These are phyloP conservation scores for Cremastinae sp. DNA, from an alignment of 2,888 invertebrate genomes.

Conservation along the genomic window DNA sequence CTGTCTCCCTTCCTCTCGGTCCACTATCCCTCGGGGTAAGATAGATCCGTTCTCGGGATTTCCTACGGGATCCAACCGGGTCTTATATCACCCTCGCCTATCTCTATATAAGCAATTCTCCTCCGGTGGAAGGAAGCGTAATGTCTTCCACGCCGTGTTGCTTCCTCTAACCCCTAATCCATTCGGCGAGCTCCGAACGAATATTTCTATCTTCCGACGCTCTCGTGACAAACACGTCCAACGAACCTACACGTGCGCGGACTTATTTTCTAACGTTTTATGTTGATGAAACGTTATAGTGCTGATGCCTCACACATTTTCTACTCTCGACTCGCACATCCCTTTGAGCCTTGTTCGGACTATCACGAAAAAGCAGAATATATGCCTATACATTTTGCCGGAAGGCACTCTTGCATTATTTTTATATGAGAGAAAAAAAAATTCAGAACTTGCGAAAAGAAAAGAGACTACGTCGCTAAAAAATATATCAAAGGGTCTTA, in stretches of 20 bases:
- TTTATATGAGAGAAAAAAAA: no score
- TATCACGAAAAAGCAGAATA: no score
- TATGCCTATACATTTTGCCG: no score
- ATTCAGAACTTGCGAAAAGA: no score
- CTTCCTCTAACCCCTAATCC: constrained; percentile 49
- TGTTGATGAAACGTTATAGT: constrained; percentile 67
- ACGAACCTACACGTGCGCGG: neutral
- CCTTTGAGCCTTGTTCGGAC: constrained; percentile 40
- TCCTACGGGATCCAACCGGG: constrained; percentile 79
- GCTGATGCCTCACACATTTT: constrained; percentile 46
- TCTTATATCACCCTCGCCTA: constrained; percentile 80
- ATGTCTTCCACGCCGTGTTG: constrained; percentile 58
- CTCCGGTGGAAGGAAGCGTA: constrained; percentile 35
- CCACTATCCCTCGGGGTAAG: constrained; percentile 79
- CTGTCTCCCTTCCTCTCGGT: constrained; percentile 60
- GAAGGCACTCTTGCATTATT: constrained; percentile 33
- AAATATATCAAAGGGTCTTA: neutral
- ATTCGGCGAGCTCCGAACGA: constrained; percentile 49
- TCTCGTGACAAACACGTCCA: constrained; percentile 46
- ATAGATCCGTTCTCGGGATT: constrained; percentile 80
- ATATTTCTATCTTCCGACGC: constrained; percentile 39
- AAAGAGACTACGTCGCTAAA: no score
- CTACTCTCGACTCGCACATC: constrained; percentile 9
- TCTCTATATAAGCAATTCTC: constrained; percentile 78
- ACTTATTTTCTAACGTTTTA: constrained; percentile 28